A percentile compares a stretch with the other conserved stretches of the same genome.
phyloP scores from a whole-genome alignment of 2,888 invertebrate genomes.

The Rotaria magnacalcarata region DNA sequence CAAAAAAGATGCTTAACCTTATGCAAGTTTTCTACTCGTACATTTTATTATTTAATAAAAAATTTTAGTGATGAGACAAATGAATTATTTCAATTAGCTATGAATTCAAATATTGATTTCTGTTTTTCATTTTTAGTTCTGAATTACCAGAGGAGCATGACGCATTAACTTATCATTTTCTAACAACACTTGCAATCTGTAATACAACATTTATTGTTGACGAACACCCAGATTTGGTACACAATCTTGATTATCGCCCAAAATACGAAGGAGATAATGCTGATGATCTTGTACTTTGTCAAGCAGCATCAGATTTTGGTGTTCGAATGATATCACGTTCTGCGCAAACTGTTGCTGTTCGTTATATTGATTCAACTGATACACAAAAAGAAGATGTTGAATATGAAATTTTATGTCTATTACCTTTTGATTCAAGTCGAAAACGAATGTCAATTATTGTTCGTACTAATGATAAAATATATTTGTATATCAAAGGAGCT shows the following conservation, averaged over 20 bases:
- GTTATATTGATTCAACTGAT: neutral
- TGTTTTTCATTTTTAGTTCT: neutral
- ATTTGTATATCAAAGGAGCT: constrained; percentile 8
- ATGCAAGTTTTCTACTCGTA: too few relatives aligned
- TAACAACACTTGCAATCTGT: neutral
- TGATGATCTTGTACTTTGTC: neutral
- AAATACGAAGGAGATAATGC: constrained; percentile 17
- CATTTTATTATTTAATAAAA: too few relatives aligned
- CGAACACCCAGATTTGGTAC: neutral
- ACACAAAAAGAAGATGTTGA: neutral
- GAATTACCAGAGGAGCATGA: neutral
- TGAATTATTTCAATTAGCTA: too few relatives aligned
- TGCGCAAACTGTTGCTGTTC: neutral
- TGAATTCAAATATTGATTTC: too few relatives aligned
- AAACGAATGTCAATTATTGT: constrained; percentile 31
- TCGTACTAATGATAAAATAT: neutral
- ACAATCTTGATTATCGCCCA: neutral
- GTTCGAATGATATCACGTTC: constrained; percentile 10
- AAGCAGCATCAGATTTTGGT: constrained; percentile 8
- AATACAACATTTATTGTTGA: constrained; percentile 16
- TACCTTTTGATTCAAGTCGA: constrained; percentile 1
- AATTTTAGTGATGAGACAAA: too few relatives aligned
- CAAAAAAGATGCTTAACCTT: too few relatives aligned
- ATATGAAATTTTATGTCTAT: neutral
- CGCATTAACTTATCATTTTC: neutral